phyloP scores from a whole-genome alignment of 2,113 vertebrate species.

The Cricetomys ansorgei region DNA sequence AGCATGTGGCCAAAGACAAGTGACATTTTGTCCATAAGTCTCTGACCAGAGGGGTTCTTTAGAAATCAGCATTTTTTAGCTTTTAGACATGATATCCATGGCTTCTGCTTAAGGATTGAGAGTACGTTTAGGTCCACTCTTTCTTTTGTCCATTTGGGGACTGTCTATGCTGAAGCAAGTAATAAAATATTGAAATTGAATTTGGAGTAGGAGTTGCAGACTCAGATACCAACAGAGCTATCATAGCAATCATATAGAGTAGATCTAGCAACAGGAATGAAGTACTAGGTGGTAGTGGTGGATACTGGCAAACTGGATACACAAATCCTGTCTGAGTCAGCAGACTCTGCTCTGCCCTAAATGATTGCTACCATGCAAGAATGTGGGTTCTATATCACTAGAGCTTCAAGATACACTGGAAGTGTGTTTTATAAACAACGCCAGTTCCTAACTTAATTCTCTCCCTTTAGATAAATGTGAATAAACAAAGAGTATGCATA shows the following conservation, averaged over 20 bases:
- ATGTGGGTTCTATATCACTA: not conserved
- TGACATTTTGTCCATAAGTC: not conserved
- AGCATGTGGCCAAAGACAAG: not conserved
- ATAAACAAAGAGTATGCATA: too few species aligned
- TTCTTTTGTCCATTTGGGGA: not conserved
- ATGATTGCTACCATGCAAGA: not conserved
- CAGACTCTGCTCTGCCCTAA: not conserved
- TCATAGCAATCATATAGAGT: not conserved
- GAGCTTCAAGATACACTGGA: not conserved
- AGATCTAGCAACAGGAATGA: not conserved
- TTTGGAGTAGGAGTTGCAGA: not conserved
- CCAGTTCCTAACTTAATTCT: not conserved
- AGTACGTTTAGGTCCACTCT: not conserved
- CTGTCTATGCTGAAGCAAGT: not conserved
- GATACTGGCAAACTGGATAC: not conserved
- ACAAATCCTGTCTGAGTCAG: not conserved
- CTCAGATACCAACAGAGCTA: not conserved
- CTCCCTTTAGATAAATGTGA: not conserved
- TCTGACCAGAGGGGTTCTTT: not conserved
- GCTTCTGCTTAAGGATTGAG: not conserved
- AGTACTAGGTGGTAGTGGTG: not conserved
- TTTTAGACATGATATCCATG: not conserved
- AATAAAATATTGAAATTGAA: constrained; percentile 23
- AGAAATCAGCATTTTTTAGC: not conserved
- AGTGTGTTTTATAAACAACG: not conserved